Conservation (phyloP, 2,888 invertebrate species). For the Drosophila tripunctata region DNA sequence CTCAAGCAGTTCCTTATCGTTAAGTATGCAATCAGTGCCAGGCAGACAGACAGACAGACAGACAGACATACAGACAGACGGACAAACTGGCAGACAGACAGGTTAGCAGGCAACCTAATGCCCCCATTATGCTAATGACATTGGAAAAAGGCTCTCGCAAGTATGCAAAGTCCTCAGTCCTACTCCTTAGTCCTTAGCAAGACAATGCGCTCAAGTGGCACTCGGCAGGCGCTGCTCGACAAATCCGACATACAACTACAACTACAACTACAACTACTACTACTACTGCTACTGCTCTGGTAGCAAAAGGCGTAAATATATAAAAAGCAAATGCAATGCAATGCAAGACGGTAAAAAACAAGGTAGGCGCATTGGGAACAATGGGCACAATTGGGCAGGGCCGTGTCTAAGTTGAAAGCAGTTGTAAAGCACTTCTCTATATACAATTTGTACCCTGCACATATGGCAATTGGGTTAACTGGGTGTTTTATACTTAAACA, state of each 20-base stretch:
- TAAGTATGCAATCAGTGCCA: slow-evolving; percentile 70
- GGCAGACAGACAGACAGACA: slow-evolving; percentile 1
- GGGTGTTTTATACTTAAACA: not conserved
- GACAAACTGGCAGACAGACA: not conserved
- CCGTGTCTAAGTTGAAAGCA: slow-evolving; percentile 67
- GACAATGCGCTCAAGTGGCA: slow-evolving; percentile 57
- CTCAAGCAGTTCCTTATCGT: slow-evolving; percentile 41
- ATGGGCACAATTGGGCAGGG: slow-evolving; percentile 52
- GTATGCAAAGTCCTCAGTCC: too few relatives aligned
- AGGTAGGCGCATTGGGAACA: slow-evolving; percentile 40
- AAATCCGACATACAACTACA: slow-evolving; percentile 62
- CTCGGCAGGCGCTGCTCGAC: slow-evolving; percentile 50
- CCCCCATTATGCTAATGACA: slow-evolving; percentile 79
- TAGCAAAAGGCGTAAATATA: slow-evolving; percentile 48
- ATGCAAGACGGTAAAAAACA: not conserved
- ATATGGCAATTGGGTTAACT: fast-evolving
- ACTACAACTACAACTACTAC: too few relatives aligned
- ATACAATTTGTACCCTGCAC: slow-evolving; percentile 33
- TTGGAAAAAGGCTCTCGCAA: slow-evolving; percentile 55
- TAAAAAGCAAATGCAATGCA: slow-evolving; percentile 10
- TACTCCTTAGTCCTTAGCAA: slow-evolving; percentile 43
- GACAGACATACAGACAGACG: not conserved
- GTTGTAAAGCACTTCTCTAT: slow-evolving; percentile 32
- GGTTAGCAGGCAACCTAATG: slow-evolving; percentile 66
- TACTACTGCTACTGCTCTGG: too few relatives aligned